phyloP scores from a whole-genome alignment of 2,888 invertebrate genomes.

The Polia nebulosa region DNA sequence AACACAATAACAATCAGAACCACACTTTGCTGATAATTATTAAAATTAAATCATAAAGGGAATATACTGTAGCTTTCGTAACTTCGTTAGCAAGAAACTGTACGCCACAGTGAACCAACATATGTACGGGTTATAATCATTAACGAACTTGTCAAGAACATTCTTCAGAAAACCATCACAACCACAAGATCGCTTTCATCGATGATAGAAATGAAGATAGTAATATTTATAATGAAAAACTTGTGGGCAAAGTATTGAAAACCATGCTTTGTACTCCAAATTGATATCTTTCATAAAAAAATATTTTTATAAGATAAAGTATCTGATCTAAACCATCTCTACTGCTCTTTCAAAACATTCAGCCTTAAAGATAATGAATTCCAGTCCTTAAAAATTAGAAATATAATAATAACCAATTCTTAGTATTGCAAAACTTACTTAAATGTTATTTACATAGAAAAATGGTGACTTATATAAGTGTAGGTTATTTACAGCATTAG shows the following conservation, averaged over 20 bases:
- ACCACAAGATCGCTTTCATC: constrained; percentile 14
- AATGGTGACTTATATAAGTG: constrained; percentile 50
- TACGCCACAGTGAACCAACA: constrained; percentile 4
- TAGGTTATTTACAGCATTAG: constrained; percentile 62
- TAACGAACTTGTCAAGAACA: background rate
- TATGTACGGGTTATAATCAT: constrained; percentile 6
- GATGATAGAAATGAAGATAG: background rate
- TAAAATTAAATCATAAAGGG: background rate
- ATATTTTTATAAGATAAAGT: background rate
- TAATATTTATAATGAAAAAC: background rate
- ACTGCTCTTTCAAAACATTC: background rate
- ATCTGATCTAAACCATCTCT: background rate
- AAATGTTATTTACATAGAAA: constrained; percentile 54
- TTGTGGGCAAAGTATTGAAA: background rate
- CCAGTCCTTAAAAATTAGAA: background rate
- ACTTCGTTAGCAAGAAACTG: background rate
- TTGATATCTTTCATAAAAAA: background rate
- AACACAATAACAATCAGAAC: background rate
- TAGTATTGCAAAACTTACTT: constrained; percentile 25
- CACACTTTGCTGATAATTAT: background rate
- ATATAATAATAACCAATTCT: background rate
- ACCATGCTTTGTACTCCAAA: background rate
- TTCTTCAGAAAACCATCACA: constrained; percentile 16
- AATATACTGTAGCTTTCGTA: background rate
- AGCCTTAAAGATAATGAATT: no score